phyloP scores from a whole-genome alignment of 2,797 vertebrate species.

The Simalia tracyae region DNA sequence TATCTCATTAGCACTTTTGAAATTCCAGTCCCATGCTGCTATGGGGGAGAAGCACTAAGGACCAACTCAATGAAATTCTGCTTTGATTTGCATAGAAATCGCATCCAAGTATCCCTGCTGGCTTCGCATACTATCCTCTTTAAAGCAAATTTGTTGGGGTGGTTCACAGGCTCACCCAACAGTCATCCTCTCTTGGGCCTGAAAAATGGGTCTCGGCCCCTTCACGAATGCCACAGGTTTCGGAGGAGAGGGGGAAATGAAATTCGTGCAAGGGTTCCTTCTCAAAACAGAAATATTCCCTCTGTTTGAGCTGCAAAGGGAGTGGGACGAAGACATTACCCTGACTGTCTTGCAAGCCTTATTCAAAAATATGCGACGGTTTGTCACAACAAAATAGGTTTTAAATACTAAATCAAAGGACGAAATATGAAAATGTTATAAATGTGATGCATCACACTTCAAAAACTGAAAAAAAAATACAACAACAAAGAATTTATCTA shows the following conservation, averaged over 20 bases:
- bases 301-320: neutral
- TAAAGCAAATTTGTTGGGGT: neutral
- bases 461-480: neutral
- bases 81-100: neutral
- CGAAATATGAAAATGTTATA: neutral
- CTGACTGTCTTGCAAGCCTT: neutral
- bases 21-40: neutral
- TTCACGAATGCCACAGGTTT: neutral
- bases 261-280: neutral
- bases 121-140: neutral
- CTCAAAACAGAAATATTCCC: no score
- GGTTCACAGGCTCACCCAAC: neutral
- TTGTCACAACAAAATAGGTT: neutral
- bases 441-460: neutral
- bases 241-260: neutral
- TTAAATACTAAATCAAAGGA: neutral
- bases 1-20: neutral
- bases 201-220: neutral
- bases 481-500: neutral
- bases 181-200: neutral
- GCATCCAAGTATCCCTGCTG: neutral
- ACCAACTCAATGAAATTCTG: neutral
- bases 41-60: neutral
- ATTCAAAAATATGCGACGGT: neutral
- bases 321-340: neutral